phyloP scores from a whole-genome alignment of 2,797 vertebrate genomes.

The Sciurus vulgaris region DNA sequence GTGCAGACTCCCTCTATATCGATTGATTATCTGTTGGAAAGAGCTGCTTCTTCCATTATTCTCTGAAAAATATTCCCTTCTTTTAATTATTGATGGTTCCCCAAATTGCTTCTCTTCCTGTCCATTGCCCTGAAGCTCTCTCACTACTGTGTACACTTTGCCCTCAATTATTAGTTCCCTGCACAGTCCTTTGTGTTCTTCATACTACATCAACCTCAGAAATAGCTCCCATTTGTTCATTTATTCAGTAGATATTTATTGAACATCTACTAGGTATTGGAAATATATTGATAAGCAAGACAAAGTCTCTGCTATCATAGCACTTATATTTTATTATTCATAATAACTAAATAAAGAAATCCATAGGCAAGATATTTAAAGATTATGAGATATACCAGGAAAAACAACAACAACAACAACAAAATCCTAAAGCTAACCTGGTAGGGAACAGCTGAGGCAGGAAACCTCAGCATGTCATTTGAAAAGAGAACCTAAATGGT shows the following conservation, averaged over 20 bases:
- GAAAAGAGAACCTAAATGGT: not conserved
- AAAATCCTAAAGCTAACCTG: not conserved
- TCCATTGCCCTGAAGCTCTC: not conserved
- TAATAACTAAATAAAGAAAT: not conserved
- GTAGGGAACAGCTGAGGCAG: not conserved
- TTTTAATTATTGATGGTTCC: conserved; percentile 5
- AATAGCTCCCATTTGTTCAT: not conserved
- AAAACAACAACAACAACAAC: too few relatives aligned
- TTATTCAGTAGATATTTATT: not conserved
- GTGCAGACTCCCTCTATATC: not conserved
- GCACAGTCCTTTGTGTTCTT: not conserved
- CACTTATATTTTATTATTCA: not conserved
- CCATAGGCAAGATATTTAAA: not conserved
- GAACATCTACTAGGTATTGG: not conserved
- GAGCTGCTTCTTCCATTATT: not conserved
- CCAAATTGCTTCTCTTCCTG: not conserved
- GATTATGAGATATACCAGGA: not conserved
- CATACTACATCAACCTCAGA: not conserved
- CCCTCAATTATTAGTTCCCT: not conserved
- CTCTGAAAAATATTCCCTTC: not conserved
- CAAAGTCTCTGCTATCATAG: not conserved
- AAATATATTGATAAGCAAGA: not conserved
- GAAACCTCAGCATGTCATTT: not conserved
- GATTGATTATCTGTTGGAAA: not conserved
- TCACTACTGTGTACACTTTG: not conserved